These are phyloP conservation scores for Hipparchia semele DNA, from an alignment of 2,888 invertebrate genomes.

Conservation along the genomic window DNA sequence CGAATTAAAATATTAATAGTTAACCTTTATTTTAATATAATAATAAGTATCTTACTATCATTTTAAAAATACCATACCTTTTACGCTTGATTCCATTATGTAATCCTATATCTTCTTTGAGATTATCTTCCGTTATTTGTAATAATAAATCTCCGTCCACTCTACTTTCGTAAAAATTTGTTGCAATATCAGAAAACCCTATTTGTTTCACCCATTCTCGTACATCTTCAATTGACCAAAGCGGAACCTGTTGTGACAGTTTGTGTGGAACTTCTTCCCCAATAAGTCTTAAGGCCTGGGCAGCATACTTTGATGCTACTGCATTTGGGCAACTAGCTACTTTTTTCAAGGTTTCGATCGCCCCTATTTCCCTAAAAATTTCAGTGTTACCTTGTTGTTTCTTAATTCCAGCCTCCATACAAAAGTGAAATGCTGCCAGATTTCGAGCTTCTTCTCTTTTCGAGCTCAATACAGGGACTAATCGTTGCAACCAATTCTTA, in stretches of 20 bases:
- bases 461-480: conserved; percentile 97
- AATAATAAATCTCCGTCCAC: conserved; percentile 98
- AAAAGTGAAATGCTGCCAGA: conserved; percentile 98
- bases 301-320: conserved; percentile 98
- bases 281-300: conserved; percentile 94
- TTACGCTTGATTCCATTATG: conserved; percentile 96
- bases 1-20: not conserved
- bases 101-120: conserved; percentile 96
- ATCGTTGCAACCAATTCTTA: conserved; percentile 95
- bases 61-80: conserved; percentile 76
- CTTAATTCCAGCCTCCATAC: conserved; percentile 99
- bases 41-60: not conserved
- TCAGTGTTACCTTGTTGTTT: conserved; percentile 95
- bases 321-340: conserved; percentile 99
- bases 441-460: conserved; percentile 98
- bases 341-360: conserved; percentile 96
- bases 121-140: conserved; percentile 95
- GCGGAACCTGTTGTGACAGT: conserved; percentile 97
- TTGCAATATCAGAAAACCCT: conserved; percentile 93
- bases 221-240: conserved; percentile 98
- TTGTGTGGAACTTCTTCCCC: conserved; percentile 99
- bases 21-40: no score
- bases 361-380: conserved; percentile 97
- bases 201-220: conserved; percentile 99
- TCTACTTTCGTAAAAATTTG: conserved; percentile 93